phyloP scores from a whole-genome alignment of 2,113 vertebrate genomes.

The Motacilla alba region DNA sequence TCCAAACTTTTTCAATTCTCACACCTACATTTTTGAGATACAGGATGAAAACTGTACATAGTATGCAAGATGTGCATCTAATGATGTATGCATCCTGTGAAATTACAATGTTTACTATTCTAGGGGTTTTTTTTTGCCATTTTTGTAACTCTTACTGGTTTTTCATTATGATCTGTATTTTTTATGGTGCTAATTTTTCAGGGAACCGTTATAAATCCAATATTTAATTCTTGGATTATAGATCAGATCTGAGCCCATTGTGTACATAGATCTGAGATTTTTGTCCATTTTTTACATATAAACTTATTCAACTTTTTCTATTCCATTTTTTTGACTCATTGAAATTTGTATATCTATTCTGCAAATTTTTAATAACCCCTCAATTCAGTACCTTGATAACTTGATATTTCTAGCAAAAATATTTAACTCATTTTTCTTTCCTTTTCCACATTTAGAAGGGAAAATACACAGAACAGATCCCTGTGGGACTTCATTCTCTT shows the following conservation, averaged over 20 bases:
- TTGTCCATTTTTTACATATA: neutral
- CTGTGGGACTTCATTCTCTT: neutral
- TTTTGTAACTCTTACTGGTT: neutral
- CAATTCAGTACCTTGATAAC: neutral
- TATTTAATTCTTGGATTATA: neutral
- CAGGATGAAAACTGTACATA: neutral
- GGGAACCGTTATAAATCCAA: neutral
- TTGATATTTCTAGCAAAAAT: neutral
- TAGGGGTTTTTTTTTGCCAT: fast-evolving
- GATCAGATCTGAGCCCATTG: neutral
- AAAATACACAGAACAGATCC: neutral
- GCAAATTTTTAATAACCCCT: neutral
- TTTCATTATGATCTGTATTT: neutral
- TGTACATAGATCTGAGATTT: neutral
- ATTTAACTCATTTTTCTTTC: neutral
- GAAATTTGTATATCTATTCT: neutral
- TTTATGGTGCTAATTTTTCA: neutral
- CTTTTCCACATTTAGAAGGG: neutral
- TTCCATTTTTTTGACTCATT: neutral
- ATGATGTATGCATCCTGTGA: neutral
- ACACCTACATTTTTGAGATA: neutral
- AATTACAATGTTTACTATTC: neutral
- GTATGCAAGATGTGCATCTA: neutral
- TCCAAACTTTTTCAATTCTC: neutral
- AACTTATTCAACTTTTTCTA: neutral